phyloP scores from a whole-genome alignment of 2,113 vertebrate species.

The Myiozetetes cayanensis region DNA sequence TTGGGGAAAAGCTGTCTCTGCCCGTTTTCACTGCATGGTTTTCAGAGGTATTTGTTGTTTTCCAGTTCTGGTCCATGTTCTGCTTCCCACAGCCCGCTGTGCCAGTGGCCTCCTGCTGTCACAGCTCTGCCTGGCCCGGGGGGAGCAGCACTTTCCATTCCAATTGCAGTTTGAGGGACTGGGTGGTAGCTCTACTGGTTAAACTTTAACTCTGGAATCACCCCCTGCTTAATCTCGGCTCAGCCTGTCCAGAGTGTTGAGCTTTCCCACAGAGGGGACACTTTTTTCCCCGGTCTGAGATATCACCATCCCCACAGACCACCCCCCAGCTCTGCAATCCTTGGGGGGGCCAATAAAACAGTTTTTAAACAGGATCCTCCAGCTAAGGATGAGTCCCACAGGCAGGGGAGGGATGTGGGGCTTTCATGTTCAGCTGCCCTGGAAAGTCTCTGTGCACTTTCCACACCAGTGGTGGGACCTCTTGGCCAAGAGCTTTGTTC shows the following conservation, averaged over 20 bases:
- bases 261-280: background rate
- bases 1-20: background rate
- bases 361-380: background rate
- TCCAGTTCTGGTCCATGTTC: background rate
- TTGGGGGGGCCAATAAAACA: background rate
- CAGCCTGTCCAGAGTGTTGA: rapidly evolving
- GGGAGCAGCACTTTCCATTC: background rate
- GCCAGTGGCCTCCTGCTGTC: background rate
- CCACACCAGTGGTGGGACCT: background rate
- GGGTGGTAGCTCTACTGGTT: background rate
- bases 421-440: background rate
- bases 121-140: background rate
- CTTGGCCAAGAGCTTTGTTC: background rate
- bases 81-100: background rate
- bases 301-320: rapidly evolving
- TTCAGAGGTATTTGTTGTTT: background rate
- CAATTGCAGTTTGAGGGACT: background rate
- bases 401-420: background rate
- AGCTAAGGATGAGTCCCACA: background rate
- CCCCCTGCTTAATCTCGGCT: background rate
- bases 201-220: background rate
- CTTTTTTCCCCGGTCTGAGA: background rate
- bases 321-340: background rate
- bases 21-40: background rate
- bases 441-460: background rate